A percentile compares a stretch with the other conserved stretches of the same genome.
phyloP scores from a whole-genome alignment of 1,140 invertebrate species.

The Hydropsyche tenuis region DNA sequence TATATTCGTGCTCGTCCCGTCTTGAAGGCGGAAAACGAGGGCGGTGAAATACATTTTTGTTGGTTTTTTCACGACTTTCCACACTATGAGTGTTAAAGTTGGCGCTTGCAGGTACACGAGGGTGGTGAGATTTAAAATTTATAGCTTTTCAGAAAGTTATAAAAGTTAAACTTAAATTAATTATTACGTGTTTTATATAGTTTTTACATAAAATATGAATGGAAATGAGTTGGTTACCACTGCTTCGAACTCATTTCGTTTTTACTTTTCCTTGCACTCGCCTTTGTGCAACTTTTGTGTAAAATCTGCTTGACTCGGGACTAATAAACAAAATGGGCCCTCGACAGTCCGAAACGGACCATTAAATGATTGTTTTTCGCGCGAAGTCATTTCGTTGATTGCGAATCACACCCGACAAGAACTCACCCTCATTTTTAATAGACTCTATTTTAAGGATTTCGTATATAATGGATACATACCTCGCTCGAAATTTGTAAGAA shows the following conservation, averaged over 20 bases:
- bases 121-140: too few species aligned
- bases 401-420: not conserved
- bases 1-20: not conserved
- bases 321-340: slow-evolving; percentile 30
- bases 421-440: not conserved
- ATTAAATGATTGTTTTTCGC: slow-evolving; percentile 33
- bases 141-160: too few species aligned
- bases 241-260: too few species aligned
- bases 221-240: too few species aligned
- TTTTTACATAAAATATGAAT: too few species aligned
- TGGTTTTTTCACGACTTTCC: not conserved
- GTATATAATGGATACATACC: slow-evolving; percentile 60
- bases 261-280: not conserved
- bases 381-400: slow-evolving; percentile 30
- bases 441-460: not conserved
- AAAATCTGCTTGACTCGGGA: not conserved
- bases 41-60: not conserved
- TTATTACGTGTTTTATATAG: too few species aligned
- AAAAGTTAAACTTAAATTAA: too few species aligned
- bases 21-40: not conserved
- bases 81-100: too few species aligned
- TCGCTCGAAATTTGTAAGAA: slow-evolving; percentile 79
- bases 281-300: slow-evolving; percentile 10
- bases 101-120: too few species aligned
- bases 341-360: slow-evolving; percentile 10